Evolutionary conservation across 2,888 invertebrate species (phyloP), one percentile per base, ranked within the genome.

Genomic region (Agrotis exclamationis): DNA sequence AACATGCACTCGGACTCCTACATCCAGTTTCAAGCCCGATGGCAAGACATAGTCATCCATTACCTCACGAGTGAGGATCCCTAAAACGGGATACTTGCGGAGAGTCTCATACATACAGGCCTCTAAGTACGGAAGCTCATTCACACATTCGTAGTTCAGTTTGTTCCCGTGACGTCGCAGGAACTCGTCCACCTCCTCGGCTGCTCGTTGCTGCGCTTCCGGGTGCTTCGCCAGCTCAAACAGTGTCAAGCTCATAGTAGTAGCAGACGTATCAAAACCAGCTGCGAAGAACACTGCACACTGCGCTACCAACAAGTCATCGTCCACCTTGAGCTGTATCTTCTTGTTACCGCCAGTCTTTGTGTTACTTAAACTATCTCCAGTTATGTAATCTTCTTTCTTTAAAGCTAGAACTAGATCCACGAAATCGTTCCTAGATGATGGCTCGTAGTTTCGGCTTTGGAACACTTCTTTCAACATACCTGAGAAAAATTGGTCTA

Each of bases 341-440:
- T 56, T 56, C 28, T 56, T 56, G 9, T n/a, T 13, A n/a, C 5
- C 28, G 13, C 28, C 54, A 56, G 54, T 56, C 13, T 33, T 56
- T 13, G 13, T 28, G 6, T 56, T 56, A 33, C 54, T 56, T 33
- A 56, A 33, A 56, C 54, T 56, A n/a, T 56, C 54, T 56, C 54
- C 54, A 33, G 28, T 33, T 56, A 56, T 6, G 33, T 13, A 56
- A 0, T 56, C 54, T 13, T 56, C 28, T 56, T 56, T 56, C 2
- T 0, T 56, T 56, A 56, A 56, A n/a, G 54, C n/a, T 28, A 56
- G 13, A 18, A 56, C 54, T 13, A 56, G 28, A 6, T 56, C 54
- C 0, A 93, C 83, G 18, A 93, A 93, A 64, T 93, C 93, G 9
- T 93, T 87, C 53, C 90, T 87, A 0, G 70, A 4, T 0, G 88